Evolutionary conservation across 2,888 invertebrate genomes (phyloP).

Genomic region (Hypselothyrea guttata): DNA sequence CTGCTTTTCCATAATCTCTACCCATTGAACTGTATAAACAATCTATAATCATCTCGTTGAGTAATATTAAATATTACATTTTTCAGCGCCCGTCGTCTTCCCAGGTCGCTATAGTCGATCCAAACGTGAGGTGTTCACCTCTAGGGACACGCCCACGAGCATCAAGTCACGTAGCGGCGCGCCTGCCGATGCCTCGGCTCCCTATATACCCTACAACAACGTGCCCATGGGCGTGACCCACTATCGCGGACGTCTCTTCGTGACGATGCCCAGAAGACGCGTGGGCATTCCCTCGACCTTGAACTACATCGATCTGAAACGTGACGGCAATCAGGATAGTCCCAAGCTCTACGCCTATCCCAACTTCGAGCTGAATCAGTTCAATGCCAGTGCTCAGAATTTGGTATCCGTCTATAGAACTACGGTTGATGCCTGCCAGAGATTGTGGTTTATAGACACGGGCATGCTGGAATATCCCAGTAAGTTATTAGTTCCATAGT

Average conservation of each 20-base stretch:
- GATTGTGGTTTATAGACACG: constrained; percentile 91
- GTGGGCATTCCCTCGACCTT: constrained; percentile 86
- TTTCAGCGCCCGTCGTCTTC: constrained; percentile 55
- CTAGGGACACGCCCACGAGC: constrained; percentile 45
- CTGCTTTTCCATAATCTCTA: background rate
- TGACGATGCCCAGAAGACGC: constrained; percentile 88
- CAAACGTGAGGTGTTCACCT: constrained; percentile 54
- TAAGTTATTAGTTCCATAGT: constrained; percentile 73
- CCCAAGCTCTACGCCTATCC: constrained; percentile 81
- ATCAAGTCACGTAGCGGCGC: constrained; percentile 20
- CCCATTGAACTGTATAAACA: background rate
- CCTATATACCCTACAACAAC: constrained; percentile 81
- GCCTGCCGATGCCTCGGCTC: background rate
- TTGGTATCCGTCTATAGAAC: constrained; percentile 89
- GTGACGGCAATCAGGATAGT: constrained; percentile 75
- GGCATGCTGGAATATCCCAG: constrained; percentile 88
- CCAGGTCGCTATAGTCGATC: constrained; percentile 30
- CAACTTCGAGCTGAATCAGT: constrained; percentile 73
- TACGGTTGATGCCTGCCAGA: constrained; percentile 87
- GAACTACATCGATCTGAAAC: constrained; percentile 82
- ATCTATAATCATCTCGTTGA: too few relatives aligned
- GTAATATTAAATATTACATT: background rate
- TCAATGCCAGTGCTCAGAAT: constrained; percentile 63
- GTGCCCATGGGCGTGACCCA: constrained; percentile 81
- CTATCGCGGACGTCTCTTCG: constrained; percentile 85